Base-by-base conservation (phyloP, 2,888 invertebrate species). In the Megamerina dolium region DNA sequence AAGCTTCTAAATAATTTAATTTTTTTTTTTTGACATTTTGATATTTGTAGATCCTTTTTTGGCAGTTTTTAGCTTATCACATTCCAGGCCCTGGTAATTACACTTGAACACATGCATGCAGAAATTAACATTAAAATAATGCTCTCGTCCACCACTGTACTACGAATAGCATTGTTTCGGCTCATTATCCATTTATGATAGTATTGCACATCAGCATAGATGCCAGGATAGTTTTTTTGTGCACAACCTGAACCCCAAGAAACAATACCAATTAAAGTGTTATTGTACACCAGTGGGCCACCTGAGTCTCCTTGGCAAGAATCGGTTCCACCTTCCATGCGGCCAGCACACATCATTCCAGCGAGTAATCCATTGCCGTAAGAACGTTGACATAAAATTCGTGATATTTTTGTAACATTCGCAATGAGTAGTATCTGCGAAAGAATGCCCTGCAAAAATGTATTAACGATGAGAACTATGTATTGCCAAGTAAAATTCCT, bases 221-320 rank as follows among this genome's bases (percentile, higher is more conserved):
- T 59, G 5, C 67, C 68, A 14, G 54, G 54, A 27, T 51, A 53
- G 0, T 56, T 54, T 4, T 51, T 53, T 36, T 55, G 55, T 2
- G 60, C 68, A 45, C 67, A 67, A 14, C 64, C 64, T 16, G 52
- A 54, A 16, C 68, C 67, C 67, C 67, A 67, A 12, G 68, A 67
- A 9, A 67, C 68, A 9, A 67, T 52, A 3, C 67, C 68, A 21
- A 67, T 54, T 3, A 68, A 35, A 1, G 52, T 59, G 1, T 59
- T 58, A 31, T 63, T 57, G 19, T 57, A 50, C 4, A 68, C 64
- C 34, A 67, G 52, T 9, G 67, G 68, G 3, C 67, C 67, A 0
- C 67, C 67, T 1, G 67, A 67, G 27, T 67, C 67, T 2, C 67
- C 67, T 41, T 64, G 64, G 21, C 67, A 67, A 3, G 67, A 64